Evolutionary conservation across 1,140 invertebrate species (phyloP).

Genomic region (Hycleus phaleratus): DNA sequence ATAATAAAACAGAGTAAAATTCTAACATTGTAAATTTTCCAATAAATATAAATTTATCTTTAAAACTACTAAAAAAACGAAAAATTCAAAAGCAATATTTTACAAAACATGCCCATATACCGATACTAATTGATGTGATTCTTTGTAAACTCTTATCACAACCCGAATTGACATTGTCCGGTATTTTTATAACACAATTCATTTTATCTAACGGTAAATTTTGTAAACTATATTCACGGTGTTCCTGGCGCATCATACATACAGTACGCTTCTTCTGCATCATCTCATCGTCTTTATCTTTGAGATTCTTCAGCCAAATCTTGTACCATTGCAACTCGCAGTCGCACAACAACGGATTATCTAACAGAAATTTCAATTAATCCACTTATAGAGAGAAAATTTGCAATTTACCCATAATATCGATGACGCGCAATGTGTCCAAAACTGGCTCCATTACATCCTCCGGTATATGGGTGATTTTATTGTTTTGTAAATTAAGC

Average conservation of each 20-base stretch:
- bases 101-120: conserved; percentile 15
- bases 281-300: conserved; percentile 73
- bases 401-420: conserved; percentile 69
- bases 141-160: not conserved
- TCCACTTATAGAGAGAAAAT: not conserved
- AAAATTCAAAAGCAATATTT: conserved; percentile 2
- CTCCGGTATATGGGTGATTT: conserved; percentile 68
- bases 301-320: conserved; percentile 64
- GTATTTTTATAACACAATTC: conserved; percentile 64
- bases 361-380: conserved; percentile 43
- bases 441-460: conserved; percentile 84
- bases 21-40: not conserved
- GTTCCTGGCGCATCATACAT: conserved; percentile 65
- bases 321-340: conserved; percentile 83
- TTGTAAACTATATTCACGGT: conserved; percentile 71
- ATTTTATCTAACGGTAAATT: conserved; percentile 72
- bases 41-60: not conserved
- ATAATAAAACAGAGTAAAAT: too few relatives aligned
- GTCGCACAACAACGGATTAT: conserved; percentile 80
- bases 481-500: conserved; percentile 81
- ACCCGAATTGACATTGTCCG: conserved; percentile 9
- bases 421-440: conserved; percentile 74
- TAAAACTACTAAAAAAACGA: not conserved
- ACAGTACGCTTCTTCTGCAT: conserved; percentile 77
- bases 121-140: conserved; percentile 3